Evolutionary conservation across 2,888 invertebrate species (phyloP).

Genomic region (Parnassius apollo): DNA sequence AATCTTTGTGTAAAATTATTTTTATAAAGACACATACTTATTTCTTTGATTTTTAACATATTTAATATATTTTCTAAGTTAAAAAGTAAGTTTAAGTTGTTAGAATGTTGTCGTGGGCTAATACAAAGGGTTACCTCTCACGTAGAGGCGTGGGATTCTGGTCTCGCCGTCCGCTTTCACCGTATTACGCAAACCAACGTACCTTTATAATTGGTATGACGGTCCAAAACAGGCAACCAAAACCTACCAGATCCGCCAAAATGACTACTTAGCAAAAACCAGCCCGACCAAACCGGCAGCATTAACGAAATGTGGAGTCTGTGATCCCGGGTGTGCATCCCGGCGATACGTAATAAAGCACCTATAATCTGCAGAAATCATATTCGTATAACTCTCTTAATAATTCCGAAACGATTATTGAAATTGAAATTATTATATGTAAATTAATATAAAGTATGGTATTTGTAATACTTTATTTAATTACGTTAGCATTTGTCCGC

Average conservation of each 20-base stretch:
- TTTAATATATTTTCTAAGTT: too few species aligned
- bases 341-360: conserved; percentile 30
- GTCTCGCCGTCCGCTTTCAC: conserved; percentile 45
- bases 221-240: conserved; percentile 47
- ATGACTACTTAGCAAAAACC: conserved; percentile 40
- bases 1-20: too few species aligned
- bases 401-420: not conserved
- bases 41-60: too few species aligned
- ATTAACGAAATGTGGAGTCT: conserved; percentile 14
- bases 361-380: conserved; percentile 1
- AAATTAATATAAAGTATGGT: too few species aligned
- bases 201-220: conserved; percentile 62
- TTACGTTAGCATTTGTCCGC: too few species aligned
- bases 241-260: conserved; percentile 49
- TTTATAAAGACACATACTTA: too few species aligned
- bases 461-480: too few species aligned
- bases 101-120: conserved; percentile 25
- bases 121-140: conserved; percentile 32
- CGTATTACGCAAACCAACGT: conserved; percentile 54
- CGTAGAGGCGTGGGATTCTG: conserved; percentile 43
- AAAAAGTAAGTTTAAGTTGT: too few species aligned
- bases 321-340: conserved; percentile 28
- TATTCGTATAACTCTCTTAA: too few species aligned
- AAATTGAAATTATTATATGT: too few species aligned
- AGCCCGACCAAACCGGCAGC: conserved; percentile 23